Conservation (phyloP, 2,113 vertebrate genomes). For the Sphaerodactylus townsendi region DNA sequence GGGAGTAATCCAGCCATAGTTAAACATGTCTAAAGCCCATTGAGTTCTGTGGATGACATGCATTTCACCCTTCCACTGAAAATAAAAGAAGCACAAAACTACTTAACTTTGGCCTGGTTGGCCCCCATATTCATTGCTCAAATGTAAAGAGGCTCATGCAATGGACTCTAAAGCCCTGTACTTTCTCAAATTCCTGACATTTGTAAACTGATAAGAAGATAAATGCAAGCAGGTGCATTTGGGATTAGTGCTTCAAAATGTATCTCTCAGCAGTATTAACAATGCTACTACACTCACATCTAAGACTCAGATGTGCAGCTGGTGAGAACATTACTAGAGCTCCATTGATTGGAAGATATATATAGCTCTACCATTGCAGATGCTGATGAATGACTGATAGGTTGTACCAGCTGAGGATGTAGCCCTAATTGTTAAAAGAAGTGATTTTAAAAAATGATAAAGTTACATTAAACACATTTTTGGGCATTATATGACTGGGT, state of each 20-base stretch:
- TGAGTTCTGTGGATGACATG: neutral
- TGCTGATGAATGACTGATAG: slow-evolving; percentile 6
- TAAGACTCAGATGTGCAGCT: slow-evolving; percentile 6
- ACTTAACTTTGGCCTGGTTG: neutral
- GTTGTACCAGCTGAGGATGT: slow-evolving; percentile 31
- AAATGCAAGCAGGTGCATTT: slow-evolving; percentile 19
- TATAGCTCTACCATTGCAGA: neutral
- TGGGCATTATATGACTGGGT: neutral
- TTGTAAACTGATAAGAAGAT: slow-evolving; percentile 34
- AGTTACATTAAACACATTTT: neutral
- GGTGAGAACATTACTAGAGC: neutral
- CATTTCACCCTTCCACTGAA: neutral
- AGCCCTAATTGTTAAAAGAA: neutral
- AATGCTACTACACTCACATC: neutral
- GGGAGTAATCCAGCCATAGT: neutral
- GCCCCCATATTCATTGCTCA: slow-evolving; percentile 20
- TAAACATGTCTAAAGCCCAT: neutral
- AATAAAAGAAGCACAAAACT: neutral
- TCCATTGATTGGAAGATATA: neutral
- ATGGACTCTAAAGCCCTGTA: slow-evolving; percentile 33
- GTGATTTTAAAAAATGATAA: slow-evolving; percentile 8
- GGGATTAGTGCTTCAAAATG: slow-evolving; percentile 1
- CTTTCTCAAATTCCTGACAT: slow-evolving; percentile 4
- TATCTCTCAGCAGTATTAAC: slow-evolving; percentile 4
- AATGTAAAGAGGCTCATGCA: neutral